A percentile compares a stretch with the other conserved stretches of the same genome.
phyloP scores from a whole-genome alignment of 2,797 vertebrate species.

The Rhadinocentrus ornatus region DNA sequence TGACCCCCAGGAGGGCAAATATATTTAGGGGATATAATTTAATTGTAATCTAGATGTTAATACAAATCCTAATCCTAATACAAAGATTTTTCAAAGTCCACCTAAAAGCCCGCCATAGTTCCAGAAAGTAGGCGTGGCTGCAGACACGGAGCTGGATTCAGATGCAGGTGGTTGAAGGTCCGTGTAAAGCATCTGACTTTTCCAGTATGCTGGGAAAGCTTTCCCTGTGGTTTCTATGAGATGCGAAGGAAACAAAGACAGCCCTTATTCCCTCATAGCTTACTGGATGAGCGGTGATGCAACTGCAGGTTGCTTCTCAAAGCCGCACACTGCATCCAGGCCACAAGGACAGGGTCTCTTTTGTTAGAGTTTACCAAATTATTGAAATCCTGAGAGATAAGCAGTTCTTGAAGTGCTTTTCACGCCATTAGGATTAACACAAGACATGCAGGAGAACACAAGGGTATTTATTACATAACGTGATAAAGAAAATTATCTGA shows the following conservation, averaged over 20 bases:
- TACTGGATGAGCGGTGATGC: too few species aligned
- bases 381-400: too few species aligned
- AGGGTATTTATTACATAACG: too few species aligned
- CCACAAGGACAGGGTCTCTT: constrained; percentile 44
- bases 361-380: constrained; percentile 24
- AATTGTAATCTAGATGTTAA: too few species aligned
- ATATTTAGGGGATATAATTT: too few species aligned
- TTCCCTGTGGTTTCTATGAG: background rate
- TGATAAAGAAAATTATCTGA: too few species aligned
- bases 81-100: too few species aligned
- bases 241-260: background rate
- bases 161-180: background rate
- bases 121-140: background rate
- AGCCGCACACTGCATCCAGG: constrained; percentile 21
- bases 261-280: background rate
- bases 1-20: too few species aligned
- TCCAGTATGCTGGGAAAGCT: background rate
- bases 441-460: too few species aligned
- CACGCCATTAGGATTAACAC: too few species aligned
- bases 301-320: constrained; percentile 28
- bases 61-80: too few species aligned
- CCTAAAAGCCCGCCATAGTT: background rate
- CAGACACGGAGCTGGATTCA: constrained; percentile 3
- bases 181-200: background rate
- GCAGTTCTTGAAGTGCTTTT: too few species aligned